Conservation (phyloP, 2,797 vertebrate species). For the Hydrocynus forskahlii region DNA sequence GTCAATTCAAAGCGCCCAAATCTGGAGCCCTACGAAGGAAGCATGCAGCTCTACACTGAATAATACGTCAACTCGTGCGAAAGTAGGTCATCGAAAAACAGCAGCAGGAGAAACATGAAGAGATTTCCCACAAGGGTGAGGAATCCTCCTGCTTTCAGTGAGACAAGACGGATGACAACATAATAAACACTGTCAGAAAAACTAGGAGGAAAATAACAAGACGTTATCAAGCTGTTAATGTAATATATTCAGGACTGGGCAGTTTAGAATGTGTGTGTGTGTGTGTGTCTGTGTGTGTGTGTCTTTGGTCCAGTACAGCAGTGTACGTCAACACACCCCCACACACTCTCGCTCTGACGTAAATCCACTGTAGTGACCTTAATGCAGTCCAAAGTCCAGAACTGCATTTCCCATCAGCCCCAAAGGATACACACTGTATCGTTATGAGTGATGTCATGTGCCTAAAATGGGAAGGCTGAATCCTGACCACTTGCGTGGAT, state of each 20-base stretch:
- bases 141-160: background rate
- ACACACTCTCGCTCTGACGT: background rate
- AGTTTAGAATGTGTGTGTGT: no score
- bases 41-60: background rate
- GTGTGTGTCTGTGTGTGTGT: no score
- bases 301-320: slow-evolving; percentile 39
- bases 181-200: background rate
- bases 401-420: slow-evolving; percentile 37
- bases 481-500: no score
- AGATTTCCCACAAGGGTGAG: background rate
- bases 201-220: background rate
- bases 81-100: background rate
- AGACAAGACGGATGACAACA: background rate
- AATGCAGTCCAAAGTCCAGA: slow-evolving; percentile 5
- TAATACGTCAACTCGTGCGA: background rate
- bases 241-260: background rate
- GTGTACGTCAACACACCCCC: slow-evolving; percentile 48
- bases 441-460: no score
- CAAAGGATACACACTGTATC: background rate
- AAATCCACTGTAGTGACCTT: background rate
- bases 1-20: background rate
- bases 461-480: no score
- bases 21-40: background rate
- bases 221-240: background rate
- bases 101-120: background rate